Evolutionary conservation across 2,888 invertebrate species (phyloP), one percentile per base, ranked within the genome.

Genomic region (Apamea sordens): DNA sequence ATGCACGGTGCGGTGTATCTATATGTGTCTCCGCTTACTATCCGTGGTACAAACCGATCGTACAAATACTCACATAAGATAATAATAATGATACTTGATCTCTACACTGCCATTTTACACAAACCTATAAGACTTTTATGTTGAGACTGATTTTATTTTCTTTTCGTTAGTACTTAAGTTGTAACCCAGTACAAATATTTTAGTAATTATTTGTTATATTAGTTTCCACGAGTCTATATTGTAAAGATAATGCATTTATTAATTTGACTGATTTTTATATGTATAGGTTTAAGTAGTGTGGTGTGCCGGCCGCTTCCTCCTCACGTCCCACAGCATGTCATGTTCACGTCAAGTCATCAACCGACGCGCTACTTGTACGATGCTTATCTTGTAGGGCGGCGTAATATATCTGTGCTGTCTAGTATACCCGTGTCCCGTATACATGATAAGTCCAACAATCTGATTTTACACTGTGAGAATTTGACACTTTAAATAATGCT

Each of bases 61-160:
- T 86, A 85, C 89, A 78, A 88, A 89, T 88, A 89, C 88, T 89
- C 85, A 79, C 41, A 36, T 28, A 36, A n/a, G n/a, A 36, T 65
- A n/a, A 65, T 64, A 64, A 21, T 70, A 63, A 47, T 24, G 24
- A n/a, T 11, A 69, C 74, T 69, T 79, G 85, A 86, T 88, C 89
- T 86, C 87, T 78, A 28, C 81, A 85, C 87, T 84, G 89, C 88
- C 88, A 85, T 85, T 68, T 80, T 73, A 73, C 78, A 80, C 73
- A 77, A 80, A 59, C 82, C 79, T 81, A 84, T 79, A 79, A 86
- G 77, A 89, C 81, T 84, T 82, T 82, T 88, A 79, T 71, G 77
- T 94, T 93, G 87, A 94, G 95, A 95, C 95, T 95, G 95, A 95
- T 94, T 94, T 93, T 90, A 88, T 90, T 92, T 90, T 88, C 82